These are phyloP conservation scores for Thryonomys swinderianus DNA, from an alignment of 2,113 vertebrate genomes.

Conservation along the genomic window DNA sequence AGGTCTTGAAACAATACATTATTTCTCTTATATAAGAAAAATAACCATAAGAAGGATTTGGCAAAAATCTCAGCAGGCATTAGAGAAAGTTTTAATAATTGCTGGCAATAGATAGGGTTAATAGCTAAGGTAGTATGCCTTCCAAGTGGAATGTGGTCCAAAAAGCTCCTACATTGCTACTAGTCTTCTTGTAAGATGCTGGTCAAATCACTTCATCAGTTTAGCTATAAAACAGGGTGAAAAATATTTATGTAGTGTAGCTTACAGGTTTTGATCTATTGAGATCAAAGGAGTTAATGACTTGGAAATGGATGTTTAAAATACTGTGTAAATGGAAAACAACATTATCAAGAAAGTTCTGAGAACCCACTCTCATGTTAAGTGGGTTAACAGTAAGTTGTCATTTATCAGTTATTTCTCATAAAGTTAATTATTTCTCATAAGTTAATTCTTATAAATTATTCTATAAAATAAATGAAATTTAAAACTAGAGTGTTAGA, in stretches of 20 bases:
- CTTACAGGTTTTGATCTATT: not conserved
- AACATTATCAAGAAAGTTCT: not conserved
- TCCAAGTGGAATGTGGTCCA: not conserved
- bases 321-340: not conserved
- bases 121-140: not conserved
- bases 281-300: not conserved
- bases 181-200: not conserved
- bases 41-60: not conserved
- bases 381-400: not conserved
- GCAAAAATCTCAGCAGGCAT: not conserved
- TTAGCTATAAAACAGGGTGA: not conserved
- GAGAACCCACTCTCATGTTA: not conserved
- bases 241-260: not conserved
- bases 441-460: not conserved
- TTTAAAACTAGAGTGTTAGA: conserved; percentile 22
- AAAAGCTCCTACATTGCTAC: not conserved
- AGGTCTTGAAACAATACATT: not conserved
- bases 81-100: not conserved
- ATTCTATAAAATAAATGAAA: conserved; percentile 30
- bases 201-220: not conserved
- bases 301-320: not conserved
- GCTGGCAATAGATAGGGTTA: not conserved
- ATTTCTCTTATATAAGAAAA: not conserved
- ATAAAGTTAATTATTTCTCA: not conserved
- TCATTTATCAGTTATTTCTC: not conserved